These are phyloP conservation scores for Brachymystax lenok DNA, from an alignment of 2,797 vertebrate species.

Conservation along the genomic window DNA sequence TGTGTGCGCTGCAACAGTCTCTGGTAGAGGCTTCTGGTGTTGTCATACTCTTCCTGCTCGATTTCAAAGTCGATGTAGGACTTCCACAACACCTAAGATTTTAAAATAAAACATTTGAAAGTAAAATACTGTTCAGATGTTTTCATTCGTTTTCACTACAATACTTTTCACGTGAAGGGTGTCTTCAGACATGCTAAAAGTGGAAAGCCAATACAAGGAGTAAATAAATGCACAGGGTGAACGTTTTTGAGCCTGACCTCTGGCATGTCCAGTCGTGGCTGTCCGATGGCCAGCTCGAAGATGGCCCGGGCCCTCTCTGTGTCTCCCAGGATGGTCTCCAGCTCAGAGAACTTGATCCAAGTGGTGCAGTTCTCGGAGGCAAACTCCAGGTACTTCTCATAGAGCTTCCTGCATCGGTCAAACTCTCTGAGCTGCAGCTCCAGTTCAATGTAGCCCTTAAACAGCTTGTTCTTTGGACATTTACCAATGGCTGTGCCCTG, in stretches of 20 bases:
- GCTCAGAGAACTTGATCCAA: conserved; percentile 97
- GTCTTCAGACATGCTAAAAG: neutral
- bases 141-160: too few relatives aligned
- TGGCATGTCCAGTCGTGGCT: conserved; percentile 96
- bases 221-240: neutral
- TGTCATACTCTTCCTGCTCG: conserved; percentile 93
- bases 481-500: conserved; percentile 93
- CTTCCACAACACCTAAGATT: conserved; percentile 92
- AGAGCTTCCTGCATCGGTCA: conserved; percentile 95
- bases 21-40: conserved; percentile 89
- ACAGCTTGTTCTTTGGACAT: conserved; percentile 96
- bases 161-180: too few relatives aligned
- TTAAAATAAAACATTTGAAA: neutral
- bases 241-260: conserved; percentile 79
- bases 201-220: neutral
- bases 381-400: conserved; percentile 97
- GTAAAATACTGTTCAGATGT: too few relatives aligned
- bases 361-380: conserved; percentile 95
- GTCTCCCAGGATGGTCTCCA: conserved; percentile 96
- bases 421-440: conserved; percentile 95
- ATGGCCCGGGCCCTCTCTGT: conserved; percentile 87
- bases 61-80: conserved; percentile 98
- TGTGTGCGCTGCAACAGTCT: conserved; percentile 92
- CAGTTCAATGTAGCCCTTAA: conserved; percentile 96
- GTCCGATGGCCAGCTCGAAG: conserved; percentile 93